These are phyloP conservation scores for Meda fulgida DNA, from an alignment of 2,797 vertebrate genomes.

Conservation along the genomic window DNA sequence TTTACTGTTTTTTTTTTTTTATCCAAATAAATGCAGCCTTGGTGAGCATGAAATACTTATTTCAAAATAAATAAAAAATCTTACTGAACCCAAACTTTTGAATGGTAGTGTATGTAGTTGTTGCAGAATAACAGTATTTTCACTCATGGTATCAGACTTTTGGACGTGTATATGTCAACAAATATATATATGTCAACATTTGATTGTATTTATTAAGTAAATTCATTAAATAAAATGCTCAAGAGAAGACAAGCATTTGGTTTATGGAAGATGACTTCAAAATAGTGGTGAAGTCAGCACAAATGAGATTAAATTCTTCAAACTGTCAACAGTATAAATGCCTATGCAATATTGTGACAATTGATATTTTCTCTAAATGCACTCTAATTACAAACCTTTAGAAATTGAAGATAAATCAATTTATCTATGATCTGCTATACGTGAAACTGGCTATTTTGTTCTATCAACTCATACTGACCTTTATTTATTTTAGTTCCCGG, in stretches of 20 bases:
- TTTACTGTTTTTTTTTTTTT: not conserved
- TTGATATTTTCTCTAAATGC: not conserved
- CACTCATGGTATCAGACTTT: not conserved
- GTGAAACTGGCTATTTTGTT: not conserved
- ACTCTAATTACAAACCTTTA: not conserved
- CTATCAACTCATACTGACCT: not conserved
- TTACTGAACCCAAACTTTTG: not conserved
- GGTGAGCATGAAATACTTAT: not conserved
- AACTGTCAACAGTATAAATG: not conserved
- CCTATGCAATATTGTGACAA: not conserved
- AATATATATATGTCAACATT: not conserved
- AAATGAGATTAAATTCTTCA: not conserved
- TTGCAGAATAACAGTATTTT: not conserved
- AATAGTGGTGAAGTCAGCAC: not conserved
- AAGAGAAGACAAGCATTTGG: not conserved
- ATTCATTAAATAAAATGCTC: not conserved
- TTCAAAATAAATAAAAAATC: not conserved
- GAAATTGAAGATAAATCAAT: not conserved
- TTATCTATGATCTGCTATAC: not conserved
- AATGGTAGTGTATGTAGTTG: not conserved
- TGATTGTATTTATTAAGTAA: not conserved
- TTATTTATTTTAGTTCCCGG: not conserved
- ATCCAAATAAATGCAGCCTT: not conserved
- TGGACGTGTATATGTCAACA: not conserved
- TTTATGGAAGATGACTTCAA: not conserved